These are phyloP conservation scores for Tinea trinotella DNA, from an alignment of 2,888 invertebrate species.

Conservation along the genomic window DNA sequence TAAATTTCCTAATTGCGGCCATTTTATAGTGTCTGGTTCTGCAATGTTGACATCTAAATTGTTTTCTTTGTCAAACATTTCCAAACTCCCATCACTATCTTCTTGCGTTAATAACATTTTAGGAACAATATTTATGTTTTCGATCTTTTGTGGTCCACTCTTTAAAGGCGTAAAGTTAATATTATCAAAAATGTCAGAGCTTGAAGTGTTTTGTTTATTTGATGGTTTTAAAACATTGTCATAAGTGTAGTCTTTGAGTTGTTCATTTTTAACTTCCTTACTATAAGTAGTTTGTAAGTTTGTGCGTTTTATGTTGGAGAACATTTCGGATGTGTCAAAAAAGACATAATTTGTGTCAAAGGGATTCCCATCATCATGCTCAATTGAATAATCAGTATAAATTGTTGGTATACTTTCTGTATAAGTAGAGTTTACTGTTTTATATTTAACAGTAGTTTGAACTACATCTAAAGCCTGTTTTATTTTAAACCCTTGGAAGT, in stretches of 20 bases:
- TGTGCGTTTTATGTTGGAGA: conserved; percentile 43
- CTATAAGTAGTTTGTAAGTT: conserved; percentile 47
- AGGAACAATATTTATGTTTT: conserved; percentile 50
- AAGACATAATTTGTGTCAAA: conserved; percentile 48
- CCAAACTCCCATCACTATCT: background rate
- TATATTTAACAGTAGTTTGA: conserved; percentile 32
- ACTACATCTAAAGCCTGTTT: conserved; percentile 39
- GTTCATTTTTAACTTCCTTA: conserved; percentile 21
- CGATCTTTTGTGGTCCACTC: conserved; percentile 33
- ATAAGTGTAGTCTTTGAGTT: conserved; percentile 26
- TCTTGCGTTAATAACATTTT: conserved; percentile 37
- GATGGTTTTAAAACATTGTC: conserved; percentile 44
- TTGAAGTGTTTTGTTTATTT: conserved; percentile 39
- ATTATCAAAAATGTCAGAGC: conserved; percentile 52
- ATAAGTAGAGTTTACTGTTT: conserved; percentile 33
- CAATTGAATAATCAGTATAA: conserved; percentile 33
- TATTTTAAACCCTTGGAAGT: conserved; percentile 35
- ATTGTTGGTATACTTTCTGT: conserved; percentile 41
- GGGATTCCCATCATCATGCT: conserved; percentile 40
- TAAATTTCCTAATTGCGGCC: conserved; percentile 31
- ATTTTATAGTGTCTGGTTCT: background rate
- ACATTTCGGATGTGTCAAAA: conserved; percentile 57
- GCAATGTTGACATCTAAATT: background rate
- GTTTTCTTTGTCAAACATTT: conserved; percentile 11
- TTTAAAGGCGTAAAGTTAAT: conserved; percentile 58